These are phyloP conservation scores for Vireo griseus DNA, from an alignment of 2,797 vertebrate genomes.

Conservation along the genomic window DNA sequence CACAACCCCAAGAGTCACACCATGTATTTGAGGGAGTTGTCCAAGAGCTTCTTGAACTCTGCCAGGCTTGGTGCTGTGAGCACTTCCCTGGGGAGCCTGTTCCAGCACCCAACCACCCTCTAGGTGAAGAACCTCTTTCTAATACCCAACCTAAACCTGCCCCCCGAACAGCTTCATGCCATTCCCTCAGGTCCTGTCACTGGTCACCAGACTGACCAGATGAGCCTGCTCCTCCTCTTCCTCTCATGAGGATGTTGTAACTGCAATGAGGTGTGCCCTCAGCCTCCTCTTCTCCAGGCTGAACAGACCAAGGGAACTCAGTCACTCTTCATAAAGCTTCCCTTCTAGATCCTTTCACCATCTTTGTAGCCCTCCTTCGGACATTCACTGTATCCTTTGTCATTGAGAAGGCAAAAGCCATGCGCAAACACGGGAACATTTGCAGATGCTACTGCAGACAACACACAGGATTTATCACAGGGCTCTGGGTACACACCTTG, in stretches of 20 bases:
- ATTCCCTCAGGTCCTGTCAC: not conserved
- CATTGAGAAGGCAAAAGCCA: not conserved
- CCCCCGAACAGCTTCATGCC: not conserved
- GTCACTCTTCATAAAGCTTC: not conserved
- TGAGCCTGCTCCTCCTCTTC: not conserved
- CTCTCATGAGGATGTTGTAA: rapidly evolving
- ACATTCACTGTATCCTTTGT: not conserved
- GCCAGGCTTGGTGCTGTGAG: not conserved
- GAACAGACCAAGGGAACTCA: not conserved
- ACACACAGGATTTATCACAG: not conserved
- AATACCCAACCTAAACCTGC: not conserved
- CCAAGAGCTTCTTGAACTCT: not conserved
- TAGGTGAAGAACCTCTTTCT: not conserved
- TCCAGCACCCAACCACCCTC: no score
- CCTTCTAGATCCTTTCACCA: not conserved
- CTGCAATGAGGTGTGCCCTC: not conserved
- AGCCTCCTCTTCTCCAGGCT: not conserved
- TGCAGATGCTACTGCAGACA: not conserved
- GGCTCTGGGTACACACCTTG: not conserved
- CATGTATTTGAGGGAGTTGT: not conserved
- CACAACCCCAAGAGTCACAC: not conserved
- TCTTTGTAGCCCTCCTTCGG: not conserved
- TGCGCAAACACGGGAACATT: not conserved
- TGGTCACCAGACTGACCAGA: not conserved
- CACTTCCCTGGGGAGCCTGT: not conserved